Evolutionary conservation across 2,888 invertebrate species (phyloP), one percentile per base, ranked within the genome.

Genomic region (Callyntrura sp.): DNA sequence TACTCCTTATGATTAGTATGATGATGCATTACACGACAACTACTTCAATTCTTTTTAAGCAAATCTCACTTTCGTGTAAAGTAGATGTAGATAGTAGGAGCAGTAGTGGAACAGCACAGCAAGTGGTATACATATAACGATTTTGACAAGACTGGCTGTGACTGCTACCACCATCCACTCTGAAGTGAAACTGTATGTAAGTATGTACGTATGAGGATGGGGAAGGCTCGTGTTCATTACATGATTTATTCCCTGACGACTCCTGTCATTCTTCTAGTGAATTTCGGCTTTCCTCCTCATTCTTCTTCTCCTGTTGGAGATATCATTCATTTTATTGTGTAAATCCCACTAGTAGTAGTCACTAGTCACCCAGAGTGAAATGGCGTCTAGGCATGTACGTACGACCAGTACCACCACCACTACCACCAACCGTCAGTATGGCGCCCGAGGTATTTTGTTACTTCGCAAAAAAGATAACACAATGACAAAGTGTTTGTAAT

Each of bases 211-310:
- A 28, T 3, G 62, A 65, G 51, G 23, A 78, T 1, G 85, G 48
- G 60, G 62, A 20, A 73, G 85, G 76, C 73, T 85, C 85, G 68
- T 73, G 85, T 85, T 85, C 85, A 85, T 85, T 85, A 85, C 85
- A 76, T 85, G 85, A 85, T 85, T 85, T 85, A 85, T 85, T 85
- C 85, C 85, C 85, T 76, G 62, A 85, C 85, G 85, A 85, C 76
- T 85, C 85, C 73, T 76, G 62, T 62, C 57, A 57, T 76, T 55
- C n/a, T n/a, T n/a, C 35, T 55, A 6, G 62, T 85, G 85, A 48
- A 85, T 85, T 85, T 73, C 84, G 73, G 84, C 35, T 85, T 85
- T 48, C 20, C 28, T 43, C 45, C 45, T 25, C 17, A n/a, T 20
- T 51, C 25, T n/a, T n/a, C n/a, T 28, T 57, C 79, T 79, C 57